Conservation (phyloP, 1,140 invertebrate species). For the Papilio helenus region DNA sequence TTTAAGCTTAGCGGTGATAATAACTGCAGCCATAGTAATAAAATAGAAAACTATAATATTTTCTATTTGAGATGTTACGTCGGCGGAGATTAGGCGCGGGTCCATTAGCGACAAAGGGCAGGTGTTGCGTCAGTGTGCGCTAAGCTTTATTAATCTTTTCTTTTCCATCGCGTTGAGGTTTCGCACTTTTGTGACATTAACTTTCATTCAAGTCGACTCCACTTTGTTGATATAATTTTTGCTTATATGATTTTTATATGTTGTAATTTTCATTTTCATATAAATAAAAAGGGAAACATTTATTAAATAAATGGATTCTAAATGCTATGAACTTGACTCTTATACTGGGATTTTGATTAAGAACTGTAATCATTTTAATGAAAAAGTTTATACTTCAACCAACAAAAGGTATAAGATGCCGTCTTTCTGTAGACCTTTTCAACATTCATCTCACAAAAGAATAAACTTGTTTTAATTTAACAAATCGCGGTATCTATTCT, state of each 20-base stretch:
- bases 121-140: slow-evolving; percentile 70
- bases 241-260: not conserved
- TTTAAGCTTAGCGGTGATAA: not conserved
- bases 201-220: slow-evolving; percentile 58
- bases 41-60: slow-evolving; percentile 47
- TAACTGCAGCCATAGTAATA: slow-evolving; percentile 36
- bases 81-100: slow-evolving; percentile 64
- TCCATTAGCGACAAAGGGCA: slow-evolving; percentile 81
- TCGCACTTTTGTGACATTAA: slow-evolving; percentile 71
- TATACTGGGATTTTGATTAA: not conserved
- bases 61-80: slow-evolving; percentile 51
- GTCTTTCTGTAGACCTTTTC: not conserved
- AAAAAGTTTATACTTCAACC: not conserved
- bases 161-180: slow-evolving; percentile 58
- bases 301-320: not conserved
- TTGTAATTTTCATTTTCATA: not conserved
- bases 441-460: slow-evolving; percentile 30
- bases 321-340: not conserved
- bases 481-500: slow-evolving; percentile 52
- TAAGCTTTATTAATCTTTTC: slow-evolving; percentile 82
- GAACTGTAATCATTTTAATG: not conserved
- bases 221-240: slow-evolving; percentile 45
- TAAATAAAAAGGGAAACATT: not conserved
- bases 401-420: not conserved
- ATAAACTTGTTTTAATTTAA: slow-evolving; percentile 52